Percentiles rank a stretch among this genome's conserved stretches.
Evolutionary conservation across 2,888 invertebrate genomes (phyloP).

Genomic region (Copidosoma aretas): DNA sequence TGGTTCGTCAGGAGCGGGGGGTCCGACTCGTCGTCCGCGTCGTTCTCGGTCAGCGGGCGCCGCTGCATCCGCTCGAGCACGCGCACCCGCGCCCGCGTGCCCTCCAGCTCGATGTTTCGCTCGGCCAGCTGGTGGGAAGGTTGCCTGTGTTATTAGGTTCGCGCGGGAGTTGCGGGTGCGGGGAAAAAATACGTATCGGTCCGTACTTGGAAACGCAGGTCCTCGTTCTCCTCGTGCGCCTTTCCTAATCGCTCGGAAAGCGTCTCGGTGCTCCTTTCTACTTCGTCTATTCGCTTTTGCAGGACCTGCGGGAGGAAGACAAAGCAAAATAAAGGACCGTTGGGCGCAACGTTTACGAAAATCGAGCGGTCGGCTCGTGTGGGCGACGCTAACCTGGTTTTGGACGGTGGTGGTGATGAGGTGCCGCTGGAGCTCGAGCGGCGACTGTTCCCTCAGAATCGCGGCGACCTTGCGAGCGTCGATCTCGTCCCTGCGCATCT

Average conservation of each 20-base stretch:
- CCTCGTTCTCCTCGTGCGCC: constrained; percentile 79
- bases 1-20: constrained; percentile 34
- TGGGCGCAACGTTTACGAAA: background rate
- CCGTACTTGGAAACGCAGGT: constrained; percentile 79
- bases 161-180: too few species aligned
- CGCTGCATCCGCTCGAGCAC: constrained; percentile 70
- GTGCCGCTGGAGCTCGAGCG: constrained; percentile 83
- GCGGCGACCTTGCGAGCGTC: constrained; percentile 81
- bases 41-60: constrained; percentile 62
- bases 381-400: constrained; percentile 72
- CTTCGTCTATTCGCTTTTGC: constrained; percentile 74
- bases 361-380: too few species aligned
- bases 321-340: background rate
- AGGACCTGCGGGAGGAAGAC: constrained; percentile 72
- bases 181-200: background rate
- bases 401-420: constrained; percentile 81
- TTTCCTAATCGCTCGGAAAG: constrained; percentile 75
- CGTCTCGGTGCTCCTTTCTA: constrained; percentile 71
- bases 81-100: constrained; percentile 79
- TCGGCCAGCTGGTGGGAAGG: constrained; percentile 72
- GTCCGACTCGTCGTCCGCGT: constrained; percentile 61
- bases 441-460: constrained; percentile 82
- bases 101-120: constrained; percentile 82
- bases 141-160: too few species aligned
- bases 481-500: constrained; percentile 62